phyloP scores from a whole-genome alignment of 92 coral and sea anemone genomes.

The Chrysogorgia sp. region DNA sequence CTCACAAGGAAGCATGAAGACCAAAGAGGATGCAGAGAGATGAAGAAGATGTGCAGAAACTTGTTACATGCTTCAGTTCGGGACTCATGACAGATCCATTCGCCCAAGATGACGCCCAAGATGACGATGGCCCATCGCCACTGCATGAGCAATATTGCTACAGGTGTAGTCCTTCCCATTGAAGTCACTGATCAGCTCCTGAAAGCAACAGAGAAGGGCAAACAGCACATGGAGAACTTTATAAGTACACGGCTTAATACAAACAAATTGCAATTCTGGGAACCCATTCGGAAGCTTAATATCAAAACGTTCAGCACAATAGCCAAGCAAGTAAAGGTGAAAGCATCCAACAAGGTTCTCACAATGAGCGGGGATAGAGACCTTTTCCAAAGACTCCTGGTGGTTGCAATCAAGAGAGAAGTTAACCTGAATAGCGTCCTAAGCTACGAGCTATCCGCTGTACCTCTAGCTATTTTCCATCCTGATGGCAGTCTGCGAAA shows the following conservation, averaged over 20 bases:
- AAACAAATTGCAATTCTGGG: slow-evolving; percentile 14
- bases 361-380: slow-evolving; percentile 31
- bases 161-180: slow-evolving; percentile 16
- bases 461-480: slow-evolving; percentile 64
- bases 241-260: slow-evolving; percentile 18
- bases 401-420: slow-evolving; percentile 29
- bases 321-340: background rate
- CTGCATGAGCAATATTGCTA: slow-evolving; percentile 6
- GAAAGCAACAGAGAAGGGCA: background rate
- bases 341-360: slow-evolving; percentile 6
- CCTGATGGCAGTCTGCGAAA: slow-evolving; percentile 69
- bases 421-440: slow-evolving; percentile 45
- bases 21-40: slow-evolving; percentile 30
- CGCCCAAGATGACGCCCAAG: slow-evolving; percentile 13
- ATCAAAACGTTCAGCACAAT: background rate
- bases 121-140: background rate
- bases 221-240: slow-evolving; percentile 2
- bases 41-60: slow-evolving; percentile 39
- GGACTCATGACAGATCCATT: slow-evolving; percentile 29
- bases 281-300: slow-evolving; percentile 9
- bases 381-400: slow-evolving; percentile 40
- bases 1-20: slow-evolving; percentile 18
- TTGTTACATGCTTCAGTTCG: slow-evolving; percentile 34
- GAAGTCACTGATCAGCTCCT: slow-evolving; percentile 20
- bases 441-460: no score